phyloP scores from a whole-genome alignment of 2,113 vertebrate species.

The Poicephalus gulielmi region DNA sequence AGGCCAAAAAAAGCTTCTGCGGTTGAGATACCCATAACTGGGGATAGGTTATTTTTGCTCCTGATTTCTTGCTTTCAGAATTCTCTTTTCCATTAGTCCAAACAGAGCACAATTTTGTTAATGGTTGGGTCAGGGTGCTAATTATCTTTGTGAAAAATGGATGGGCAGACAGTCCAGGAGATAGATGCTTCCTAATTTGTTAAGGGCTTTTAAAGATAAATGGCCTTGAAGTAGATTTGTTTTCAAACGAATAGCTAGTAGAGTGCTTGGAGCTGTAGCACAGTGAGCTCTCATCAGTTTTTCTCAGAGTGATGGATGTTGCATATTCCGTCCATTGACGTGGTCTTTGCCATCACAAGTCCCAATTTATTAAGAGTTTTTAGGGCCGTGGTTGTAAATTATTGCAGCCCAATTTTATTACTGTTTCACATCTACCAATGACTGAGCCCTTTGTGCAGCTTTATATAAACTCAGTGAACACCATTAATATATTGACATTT shows the following conservation, averaged over 20 bases:
- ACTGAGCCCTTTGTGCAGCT: not conserved
- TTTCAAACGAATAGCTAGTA: not conserved
- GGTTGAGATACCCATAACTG: not conserved
- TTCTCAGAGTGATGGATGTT: not conserved
- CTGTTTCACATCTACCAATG: not conserved
- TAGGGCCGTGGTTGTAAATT: conserved; percentile 35
- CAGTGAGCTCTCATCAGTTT: not conserved
- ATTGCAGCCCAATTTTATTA: conserved; percentile 16
- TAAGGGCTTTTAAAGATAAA: conserved; percentile 46
- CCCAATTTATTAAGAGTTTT: conserved; percentile 18
- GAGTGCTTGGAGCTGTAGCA: not conserved
- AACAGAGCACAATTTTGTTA: not conserved
- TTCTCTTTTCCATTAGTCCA: not conserved
- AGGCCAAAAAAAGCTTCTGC: not conserved
- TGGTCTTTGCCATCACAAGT: conserved; percentile 26
- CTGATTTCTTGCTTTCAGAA: not conserved
- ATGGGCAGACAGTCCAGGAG: not conserved
- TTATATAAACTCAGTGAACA: not conserved
- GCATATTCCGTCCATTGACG: not conserved
- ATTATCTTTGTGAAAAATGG: conserved; percentile 38
- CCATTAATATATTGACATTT: conserved; percentile 30
- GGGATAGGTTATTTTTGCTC: not conserved
- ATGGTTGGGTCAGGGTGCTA: conserved; percentile 14
- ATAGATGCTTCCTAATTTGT: not conserved
- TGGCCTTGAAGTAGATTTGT: conserved; percentile 29